Evolutionary conservation across 2,113 vertebrate species (phyloP), one percentile per base, ranked within the genome.

Genomic region (Brienomyrus longianalis): DNA sequence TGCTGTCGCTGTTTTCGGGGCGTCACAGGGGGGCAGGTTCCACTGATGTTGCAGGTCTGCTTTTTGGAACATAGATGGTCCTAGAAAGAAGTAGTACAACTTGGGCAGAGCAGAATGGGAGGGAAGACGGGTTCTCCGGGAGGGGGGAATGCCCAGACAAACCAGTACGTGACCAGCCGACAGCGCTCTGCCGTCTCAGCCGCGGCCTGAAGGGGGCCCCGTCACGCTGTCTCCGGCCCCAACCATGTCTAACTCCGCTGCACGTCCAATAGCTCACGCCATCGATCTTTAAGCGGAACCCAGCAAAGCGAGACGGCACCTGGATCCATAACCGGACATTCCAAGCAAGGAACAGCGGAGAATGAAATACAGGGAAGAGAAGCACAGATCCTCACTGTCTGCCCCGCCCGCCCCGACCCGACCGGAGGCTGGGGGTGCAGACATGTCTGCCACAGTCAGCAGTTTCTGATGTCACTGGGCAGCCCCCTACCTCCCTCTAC

Each of bases 401-500:
- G 56, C 59, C 23, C 59, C 0, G 66, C 13, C 21, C 3, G 59
- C 59, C 59, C 59, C 2, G 21, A 62, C 59, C 21, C 2, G 9
- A 10, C 23, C 10, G 10, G 62, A 21, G n/a, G 2, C 59, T 27
- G 23, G 59, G 59, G 59, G 62, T 66, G n/a, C n/a, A 11, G 59
- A 66, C 59, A 11, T 11, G 59, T 27, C 59, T 3, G 9, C 59
- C 48, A 43, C 1, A 39, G 27, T 74, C 83, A 50, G 35, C 35
- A 19, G 48, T 51, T 47, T 31, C 88, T 27, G 74, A 54, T 77
- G 77, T 74, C 88, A 62, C 84, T 91, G 86, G 47, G 90, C 86
- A 31, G 43, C 31, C 31, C 35, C 70, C 74, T 5, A 8, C 56
- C 51, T 70, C 31, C 54, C 87, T 31, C 83, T 90, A 50, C 52